Evolutionary conservation across 1,140 invertebrate species (phyloP), one percentile per base, ranked within the genome.

Genomic region (Drosophila trapezifrons): DNA sequence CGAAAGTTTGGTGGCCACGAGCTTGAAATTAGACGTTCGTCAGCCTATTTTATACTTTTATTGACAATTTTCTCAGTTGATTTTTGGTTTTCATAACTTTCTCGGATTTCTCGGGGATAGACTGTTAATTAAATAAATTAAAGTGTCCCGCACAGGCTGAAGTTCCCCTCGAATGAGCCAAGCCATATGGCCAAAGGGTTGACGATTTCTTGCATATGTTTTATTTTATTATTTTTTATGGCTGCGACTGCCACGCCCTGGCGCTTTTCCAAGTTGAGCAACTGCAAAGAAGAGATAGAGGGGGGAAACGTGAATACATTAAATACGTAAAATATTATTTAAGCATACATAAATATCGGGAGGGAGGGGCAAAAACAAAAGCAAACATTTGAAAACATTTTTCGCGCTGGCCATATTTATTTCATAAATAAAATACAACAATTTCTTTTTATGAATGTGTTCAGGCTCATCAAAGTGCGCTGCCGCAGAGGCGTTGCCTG

Each of bases 261-360:
- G 84, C 84, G 84, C 64, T 64, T 45, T 60, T 87, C 84, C 84
- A 87, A 87, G 66, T 77, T 78, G 70, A 80, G 59, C 74, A 78
- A 75, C 84, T 89, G 84, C 69, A 89, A 89, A 55, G 70, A 78
- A 45, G 52, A 37, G n/a, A 37, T 51, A 65, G 51, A 72, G 69
- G 42, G 20, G 32, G 29, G 29, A 63, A 22, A 58, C 63, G 63
- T 66, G 42, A 43, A 45, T 43, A 60, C 20, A 60, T 54, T 75
- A 65, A n/a, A n/a, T 52, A 60, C 35, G 66, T 58, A 75, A 78
- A 55, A 67, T 78, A 78, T 67, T 66, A 67, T 75, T 78, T 60
- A 67, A 82, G 56, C 69, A 76, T 64, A 59, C 83, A 85, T 78
- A 82, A 82, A 82, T 76, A 71, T 67, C 47, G 49, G 55, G 35